Base-by-base conservation (phyloP, 2,797 vertebrate species). In the Sebastes diploproa region DNA sequence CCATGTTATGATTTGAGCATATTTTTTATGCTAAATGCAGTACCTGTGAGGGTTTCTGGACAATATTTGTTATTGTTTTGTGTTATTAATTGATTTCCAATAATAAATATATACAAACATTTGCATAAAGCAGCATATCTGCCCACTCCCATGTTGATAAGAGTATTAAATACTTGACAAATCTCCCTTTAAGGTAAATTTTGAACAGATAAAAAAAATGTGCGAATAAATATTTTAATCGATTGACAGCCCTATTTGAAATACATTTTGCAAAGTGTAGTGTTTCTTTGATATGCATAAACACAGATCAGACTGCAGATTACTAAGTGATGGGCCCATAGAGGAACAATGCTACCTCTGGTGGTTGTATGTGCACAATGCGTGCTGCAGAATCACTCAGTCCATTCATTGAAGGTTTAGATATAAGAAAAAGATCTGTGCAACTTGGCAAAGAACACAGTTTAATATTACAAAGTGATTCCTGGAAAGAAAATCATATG, bases 301-400 rank as follows among this genome's bases (percentile, higher is more conserved):
- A 71, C 25, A 72, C 8, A 55, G 23, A 83, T 58, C 14, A 80
- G 61, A 20, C 54, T 70, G 23, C 20, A 65, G 25, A 59, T 64
- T 14, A 61, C 38, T 27, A 10, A 63, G 46, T 46, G 55, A 79
- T 34, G 55, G 23, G 12, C 42, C 66, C 25, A 20, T 1, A 50
- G 66, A 88, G 81, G 77, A 82, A 90, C 79, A 88, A 91, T 68
- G 78, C 90, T 90, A 85, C 91, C 92, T 90, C 94, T 91, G 75
- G 86, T 93, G 94, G 92, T 50, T 65, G 66, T 5, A 59, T 67
- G 66, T 59, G 82, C 65, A 68, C 58, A 88, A 72, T 82, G 64
- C 90, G 89, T 38, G 73, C 75, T 79, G 71, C 69, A 80, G 65
- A 83, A 29, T 54, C 27, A 36, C 0, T 63, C n/a, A 54, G 38